These are phyloP conservation scores for Eretmodus cyanostictus DNA, from an alignment of 2,113 vertebrate species.

Conservation along the genomic window DNA sequence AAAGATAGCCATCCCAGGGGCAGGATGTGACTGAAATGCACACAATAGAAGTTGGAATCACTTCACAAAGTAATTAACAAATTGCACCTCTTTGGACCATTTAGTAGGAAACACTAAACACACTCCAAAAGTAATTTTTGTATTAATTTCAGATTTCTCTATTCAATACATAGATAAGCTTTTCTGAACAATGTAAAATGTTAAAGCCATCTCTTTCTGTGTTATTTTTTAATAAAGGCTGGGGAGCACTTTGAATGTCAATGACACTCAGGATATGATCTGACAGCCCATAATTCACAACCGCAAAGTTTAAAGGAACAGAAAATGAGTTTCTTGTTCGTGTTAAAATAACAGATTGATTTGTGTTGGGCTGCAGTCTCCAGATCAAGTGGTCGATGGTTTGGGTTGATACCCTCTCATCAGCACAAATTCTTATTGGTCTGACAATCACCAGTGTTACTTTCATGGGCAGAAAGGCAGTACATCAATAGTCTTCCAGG, in stretches of 20 bases:
- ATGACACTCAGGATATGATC: constrained; percentile 20
- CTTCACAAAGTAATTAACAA: constrained; percentile 54
- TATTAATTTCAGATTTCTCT: constrained; percentile 8
- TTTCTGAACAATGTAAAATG: constrained; percentile 2
- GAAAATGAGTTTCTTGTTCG: not conserved
- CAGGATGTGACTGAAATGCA: not conserved
- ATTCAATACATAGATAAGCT: constrained; percentile 14
- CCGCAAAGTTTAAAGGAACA: constrained; percentile 15
- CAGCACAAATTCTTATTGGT: not conserved
- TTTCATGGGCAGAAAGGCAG: not conserved
- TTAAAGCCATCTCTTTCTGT: not conserved
- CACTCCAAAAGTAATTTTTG: not conserved
- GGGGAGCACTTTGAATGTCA: constrained; percentile 31
- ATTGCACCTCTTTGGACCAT: constrained; percentile 30
- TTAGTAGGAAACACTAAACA: not conserved
- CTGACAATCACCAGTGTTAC: not conserved
- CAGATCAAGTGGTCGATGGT: not conserved
- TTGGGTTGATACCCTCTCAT: not conserved
- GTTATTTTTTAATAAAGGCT: constrained; percentile 28
- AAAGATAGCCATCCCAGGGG: constrained; percentile 22
- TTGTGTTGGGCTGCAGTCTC: not conserved
- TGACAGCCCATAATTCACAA: constrained; percentile 26
- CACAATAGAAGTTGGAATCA: not conserved
- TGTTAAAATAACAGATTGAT: constrained; percentile 9
- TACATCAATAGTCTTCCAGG: not conserved